phyloP scores from a whole-genome alignment of 2,797 vertebrate genomes.

The Ataeniobius toweri region DNA sequence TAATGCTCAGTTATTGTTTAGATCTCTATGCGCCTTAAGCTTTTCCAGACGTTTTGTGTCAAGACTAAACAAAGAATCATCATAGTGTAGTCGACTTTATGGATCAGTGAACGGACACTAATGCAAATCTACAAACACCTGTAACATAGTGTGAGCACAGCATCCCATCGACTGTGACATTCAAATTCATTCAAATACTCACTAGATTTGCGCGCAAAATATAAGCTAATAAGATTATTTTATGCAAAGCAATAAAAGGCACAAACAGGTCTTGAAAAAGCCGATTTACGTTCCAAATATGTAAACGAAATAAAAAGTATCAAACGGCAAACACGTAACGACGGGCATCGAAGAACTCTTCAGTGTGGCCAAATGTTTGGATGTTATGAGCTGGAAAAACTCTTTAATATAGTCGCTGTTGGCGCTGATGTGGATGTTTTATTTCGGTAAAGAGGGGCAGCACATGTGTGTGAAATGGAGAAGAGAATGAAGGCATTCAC shows the following conservation, averaged over 20 bases:
- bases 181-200: background rate
- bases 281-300: background rate
- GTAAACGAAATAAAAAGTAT: slow-evolving; percentile 41
- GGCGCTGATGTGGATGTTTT: slow-evolving; percentile 34
- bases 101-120: background rate
- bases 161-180: background rate
- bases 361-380: slow-evolving; percentile 37
- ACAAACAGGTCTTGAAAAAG: background rate
- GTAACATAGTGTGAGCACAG: background rate
- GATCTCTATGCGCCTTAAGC: too few relatives aligned
- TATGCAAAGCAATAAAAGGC: background rate
- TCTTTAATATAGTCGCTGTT: slow-evolving; percentile 18
- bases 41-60: background rate
- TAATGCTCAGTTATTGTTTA: background rate
- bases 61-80: background rate
- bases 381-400: slow-evolving; percentile 36
- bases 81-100: background rate
- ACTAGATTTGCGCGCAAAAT: background rate
- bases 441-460: slow-evolving; percentile 9
- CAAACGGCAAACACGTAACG: slow-evolving; percentile 38
- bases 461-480: background rate
- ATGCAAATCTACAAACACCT: background rate
- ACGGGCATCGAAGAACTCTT: slow-evolving; percentile 45
- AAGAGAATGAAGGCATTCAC: slow-evolving; percentile 43
- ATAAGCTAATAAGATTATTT: background rate